Evolutionary conservation across 2,888 invertebrate genomes (phyloP), one percentile per base, ranked within the genome.

Genomic region (Cheilosia pagana): DNA sequence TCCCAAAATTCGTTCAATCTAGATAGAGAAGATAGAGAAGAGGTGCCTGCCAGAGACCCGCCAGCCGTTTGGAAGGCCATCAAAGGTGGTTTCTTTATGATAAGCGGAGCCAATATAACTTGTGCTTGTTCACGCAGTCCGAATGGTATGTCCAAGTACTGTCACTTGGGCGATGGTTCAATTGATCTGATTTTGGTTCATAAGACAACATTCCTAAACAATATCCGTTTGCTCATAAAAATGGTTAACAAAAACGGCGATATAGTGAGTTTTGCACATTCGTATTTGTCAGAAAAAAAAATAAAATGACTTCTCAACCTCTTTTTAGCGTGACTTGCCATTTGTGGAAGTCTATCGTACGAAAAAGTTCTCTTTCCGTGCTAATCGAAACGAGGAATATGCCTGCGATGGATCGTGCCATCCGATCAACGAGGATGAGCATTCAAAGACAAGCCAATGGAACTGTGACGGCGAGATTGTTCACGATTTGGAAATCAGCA

Each of bases 391-490:
- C 41, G 89, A 88, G 35, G 88, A 87, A 53, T 86, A 86, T 10
- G 89, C 88, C 74, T 82, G 90, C 72, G 88, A 88, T 41, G 90
- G 91, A 50, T 92, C 91, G 5, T 89, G 90, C 45, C 91, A 91
- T 67, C 91, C 91, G 21, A 90, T 91, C 35, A 88, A 88, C 25
- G 85, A 75, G 1, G 81, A 87, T n/a, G 65, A 28, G 0, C 50
- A 72, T 31, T 87, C 87, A 3, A 86, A 87, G 25, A 71, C 88
- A 77, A 96, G 96, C 88, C 94, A 95, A 45, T 96, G 96, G 96
- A 96, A 96, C 90, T 96, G 96, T 92, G 96, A 96, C 92, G 96
- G 96, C 16, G 96, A 96, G 91, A 93, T 96, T 41, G 93, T 95
- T 72, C 92, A 93, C 74, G 94, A 94, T 88, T 93, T 94, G 45